Evolutionary conservation across 1,140 invertebrate species (phyloP).

Genomic region (Neodiprion virginianus): DNA sequence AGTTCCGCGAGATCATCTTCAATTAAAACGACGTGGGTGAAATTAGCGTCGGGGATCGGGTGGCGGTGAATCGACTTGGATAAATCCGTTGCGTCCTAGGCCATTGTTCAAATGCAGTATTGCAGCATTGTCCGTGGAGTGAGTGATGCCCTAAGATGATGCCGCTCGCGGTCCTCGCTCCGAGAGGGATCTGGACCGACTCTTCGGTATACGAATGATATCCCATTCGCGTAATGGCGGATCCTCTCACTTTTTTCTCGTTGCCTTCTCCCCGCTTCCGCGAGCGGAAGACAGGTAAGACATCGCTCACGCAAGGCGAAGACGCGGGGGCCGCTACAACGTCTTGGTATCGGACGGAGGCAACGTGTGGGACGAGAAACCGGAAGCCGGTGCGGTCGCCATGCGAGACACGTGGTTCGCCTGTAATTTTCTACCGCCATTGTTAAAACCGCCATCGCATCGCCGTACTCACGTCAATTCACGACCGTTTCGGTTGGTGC

Average conservation of each 20-base stretch:
- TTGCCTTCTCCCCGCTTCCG: conserved; percentile 24
- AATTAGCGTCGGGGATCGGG: background rate
- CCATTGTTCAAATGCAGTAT: background rate
- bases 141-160: conserved; percentile 43
- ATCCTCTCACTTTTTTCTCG: background rate
- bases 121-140: conserved; percentile 6
- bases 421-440: conserved; percentile 30
- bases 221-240: conserved; percentile 42
- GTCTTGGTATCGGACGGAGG: conserved; percentile 18
- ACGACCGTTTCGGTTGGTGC: too few species aligned
- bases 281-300: conserved; percentile 39
- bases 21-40: too few species aligned
- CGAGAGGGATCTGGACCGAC: conserved; percentile 30
- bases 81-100: background rate
- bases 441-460: conserved; percentile 24
- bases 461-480: too few species aligned
- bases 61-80: background rate
- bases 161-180: background rate
- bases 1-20: background rate
- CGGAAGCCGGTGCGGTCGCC: conserved; percentile 46
- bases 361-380: conserved; percentile 49
- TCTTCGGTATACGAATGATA: conserved; percentile 46
- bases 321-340: conserved; percentile 31
- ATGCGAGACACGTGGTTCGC: conserved; percentile 30
- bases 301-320: conserved; percentile 34